phyloP scores from a whole-genome alignment of 2,113 vertebrate genomes.

The Cervus canadensis region DNA sequence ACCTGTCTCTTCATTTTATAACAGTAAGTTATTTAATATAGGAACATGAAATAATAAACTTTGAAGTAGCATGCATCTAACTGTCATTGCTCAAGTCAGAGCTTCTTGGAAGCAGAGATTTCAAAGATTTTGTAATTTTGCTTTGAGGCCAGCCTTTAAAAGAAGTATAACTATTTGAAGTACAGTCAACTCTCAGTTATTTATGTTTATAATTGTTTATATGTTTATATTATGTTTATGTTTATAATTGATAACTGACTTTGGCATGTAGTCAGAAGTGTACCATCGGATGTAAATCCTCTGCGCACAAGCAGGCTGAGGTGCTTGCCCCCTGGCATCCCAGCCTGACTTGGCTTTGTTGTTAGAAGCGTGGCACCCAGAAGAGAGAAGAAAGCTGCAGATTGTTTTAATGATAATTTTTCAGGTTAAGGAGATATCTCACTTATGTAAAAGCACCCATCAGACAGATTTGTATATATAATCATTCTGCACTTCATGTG shows the following conservation, averaged over 20 bases:
- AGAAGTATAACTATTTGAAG: constrained; percentile 25
- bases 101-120: constrained; percentile 36
- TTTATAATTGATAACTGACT: constrained; percentile 25
- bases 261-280: constrained; percentile 4
- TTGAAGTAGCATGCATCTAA: neutral
- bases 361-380: neutral
- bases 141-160: constrained; percentile 43
- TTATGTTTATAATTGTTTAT: neutral
- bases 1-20: constrained; percentile 18
- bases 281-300: neutral
- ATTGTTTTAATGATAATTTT: constrained; percentile 6
- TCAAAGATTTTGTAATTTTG: constrained; percentile 43
- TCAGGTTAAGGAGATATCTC: neutral
- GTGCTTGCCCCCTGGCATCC: neutral
- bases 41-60: neutral
- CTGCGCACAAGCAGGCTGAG: neutral
- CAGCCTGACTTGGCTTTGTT: neutral
- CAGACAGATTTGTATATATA: neutral
- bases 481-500: neutral
- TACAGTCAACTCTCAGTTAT: constrained; percentile 1
- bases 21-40: neutral
- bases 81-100: neutral
- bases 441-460: neutral
- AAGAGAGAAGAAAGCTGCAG: neutral
- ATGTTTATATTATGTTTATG: no score